These are phyloP conservation scores for Apodemia duryi DNA, from an alignment of 2,888 invertebrate genomes.

Conservation along the genomic window DNA sequence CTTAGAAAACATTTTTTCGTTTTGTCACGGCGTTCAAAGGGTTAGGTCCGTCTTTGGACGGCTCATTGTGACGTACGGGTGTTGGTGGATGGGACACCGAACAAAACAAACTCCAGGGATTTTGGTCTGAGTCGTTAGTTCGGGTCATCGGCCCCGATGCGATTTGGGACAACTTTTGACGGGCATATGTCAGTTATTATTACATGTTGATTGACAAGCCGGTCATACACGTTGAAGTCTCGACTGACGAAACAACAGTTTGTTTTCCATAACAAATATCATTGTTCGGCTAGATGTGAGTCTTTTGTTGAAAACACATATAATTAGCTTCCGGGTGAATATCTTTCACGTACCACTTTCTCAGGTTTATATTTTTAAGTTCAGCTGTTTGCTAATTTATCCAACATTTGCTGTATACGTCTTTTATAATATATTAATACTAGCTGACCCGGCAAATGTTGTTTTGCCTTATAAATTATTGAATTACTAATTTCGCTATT, in stretches of 20 bases:
- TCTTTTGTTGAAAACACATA: background rate
- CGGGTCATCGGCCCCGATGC: constrained; percentile 75
- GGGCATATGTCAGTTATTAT: constrained; percentile 63
- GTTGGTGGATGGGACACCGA: constrained; percentile 36
- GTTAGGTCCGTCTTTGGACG: constrained; percentile 39
- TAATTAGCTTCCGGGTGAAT: constrained; percentile 4
- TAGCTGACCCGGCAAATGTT: too few species aligned
- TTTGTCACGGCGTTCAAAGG: constrained; percentile 42
- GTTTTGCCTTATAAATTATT: too few species aligned
- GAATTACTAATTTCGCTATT: too few species aligned
- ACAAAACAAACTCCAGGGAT: constrained; percentile 58
- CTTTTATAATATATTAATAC: too few species aligned
- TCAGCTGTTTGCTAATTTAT: too few species aligned
- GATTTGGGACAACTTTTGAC: constrained; percentile 77
- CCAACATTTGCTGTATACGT: too few species aligned
- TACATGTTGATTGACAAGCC: constrained; percentile 68
- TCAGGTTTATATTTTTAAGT: background rate
- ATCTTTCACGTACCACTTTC: background rate
- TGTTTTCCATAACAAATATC: constrained; percentile 17
- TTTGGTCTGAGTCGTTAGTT: constrained; percentile 73
- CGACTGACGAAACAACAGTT: constrained; percentile 14
- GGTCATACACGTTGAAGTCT: constrained; percentile 17
- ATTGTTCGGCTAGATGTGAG: background rate
- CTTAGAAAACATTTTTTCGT: constrained; percentile 47
- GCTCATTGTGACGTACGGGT: constrained; percentile 43